Conservation (phyloP, 2,797 vertebrate species). For the Muscicapa comitata region DNA sequence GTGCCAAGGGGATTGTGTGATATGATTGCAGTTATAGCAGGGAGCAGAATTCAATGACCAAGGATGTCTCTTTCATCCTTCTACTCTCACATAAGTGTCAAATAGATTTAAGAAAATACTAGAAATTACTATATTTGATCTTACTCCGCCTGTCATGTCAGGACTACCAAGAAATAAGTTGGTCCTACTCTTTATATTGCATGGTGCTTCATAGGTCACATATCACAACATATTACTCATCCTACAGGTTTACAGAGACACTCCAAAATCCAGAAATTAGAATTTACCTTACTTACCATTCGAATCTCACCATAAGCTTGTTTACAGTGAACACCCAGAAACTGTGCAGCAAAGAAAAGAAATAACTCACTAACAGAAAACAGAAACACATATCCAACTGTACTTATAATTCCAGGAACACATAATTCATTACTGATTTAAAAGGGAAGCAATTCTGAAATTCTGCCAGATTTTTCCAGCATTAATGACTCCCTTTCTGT, state of each 20-base stretch:
- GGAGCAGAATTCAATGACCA: not conserved
- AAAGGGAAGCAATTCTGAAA: conserved; percentile 8
- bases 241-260: not conserved
- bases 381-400: not conserved
- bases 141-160: not conserved
- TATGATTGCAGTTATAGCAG: not conserved
- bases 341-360: not conserved
- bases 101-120: not conserved
- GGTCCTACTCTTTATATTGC: not conserved
- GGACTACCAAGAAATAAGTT: not conserved
- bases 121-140: not conserved
- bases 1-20: not conserved
- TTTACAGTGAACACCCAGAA: not conserved
- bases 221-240: not conserved
- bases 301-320: not conserved
- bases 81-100: not conserved
- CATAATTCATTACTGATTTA: not conserved
- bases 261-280: not conserved
- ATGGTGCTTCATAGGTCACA: not conserved
- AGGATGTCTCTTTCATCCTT: not conserved
- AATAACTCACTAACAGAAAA: not conserved
- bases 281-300: not conserved
- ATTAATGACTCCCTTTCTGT: conserved; percentile 14
- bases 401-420: not conserved
- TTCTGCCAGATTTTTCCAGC: conserved; percentile 34